phyloP scores from a whole-genome alignment of 1,140 invertebrate genomes.

The Monochamus saltuarius region DNA sequence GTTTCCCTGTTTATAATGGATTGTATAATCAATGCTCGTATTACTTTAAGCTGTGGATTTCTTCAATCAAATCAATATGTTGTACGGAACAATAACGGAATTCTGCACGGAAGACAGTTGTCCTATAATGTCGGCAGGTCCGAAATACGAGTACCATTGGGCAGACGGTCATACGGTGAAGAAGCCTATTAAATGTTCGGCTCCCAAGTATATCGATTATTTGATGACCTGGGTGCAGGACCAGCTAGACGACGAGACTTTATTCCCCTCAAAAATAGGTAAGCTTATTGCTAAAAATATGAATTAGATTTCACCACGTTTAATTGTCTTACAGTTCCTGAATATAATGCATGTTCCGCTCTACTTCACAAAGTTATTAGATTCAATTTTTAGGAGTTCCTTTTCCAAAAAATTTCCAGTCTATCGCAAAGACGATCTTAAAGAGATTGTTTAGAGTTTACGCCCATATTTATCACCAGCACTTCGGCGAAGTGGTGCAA shows the following conservation, averaged over 20 bases:
- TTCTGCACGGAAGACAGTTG: constrained; percentile 98
- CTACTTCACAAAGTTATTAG: too few species aligned
- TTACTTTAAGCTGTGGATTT: constrained; percentile 90
- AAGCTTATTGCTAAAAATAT: constrained; percentile 32
- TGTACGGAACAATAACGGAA: constrained; percentile 99
- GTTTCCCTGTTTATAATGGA: constrained; percentile 39
- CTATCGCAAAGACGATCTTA: constrained; percentile 96
- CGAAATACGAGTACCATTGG: constrained; percentile 99
- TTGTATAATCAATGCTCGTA: background rate
- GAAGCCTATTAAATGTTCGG: constrained; percentile 98
- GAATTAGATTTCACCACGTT: background rate
- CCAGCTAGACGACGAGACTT: constrained; percentile 96
- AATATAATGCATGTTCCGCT: too few species aligned
- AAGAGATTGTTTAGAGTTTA: constrained; percentile 98
- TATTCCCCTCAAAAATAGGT: constrained; percentile 99
- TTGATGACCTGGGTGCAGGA: constrained; percentile 99
- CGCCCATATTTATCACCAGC: constrained; percentile 99
- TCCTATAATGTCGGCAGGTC: constrained; percentile 96
- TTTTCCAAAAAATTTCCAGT: constrained; percentile 97
- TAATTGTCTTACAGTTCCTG: background rate
- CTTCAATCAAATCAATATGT: constrained; percentile 99
- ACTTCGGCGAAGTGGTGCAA: constrained; percentile 96
- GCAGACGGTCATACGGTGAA: constrained; percentile 98
- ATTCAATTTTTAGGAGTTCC: constrained; percentile 74
- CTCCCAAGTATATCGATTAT: constrained; percentile 99